Evolutionary conservation across 1,140 invertebrate genomes (phyloP).

Genomic region (Elymnias hypermnestra): DNA sequence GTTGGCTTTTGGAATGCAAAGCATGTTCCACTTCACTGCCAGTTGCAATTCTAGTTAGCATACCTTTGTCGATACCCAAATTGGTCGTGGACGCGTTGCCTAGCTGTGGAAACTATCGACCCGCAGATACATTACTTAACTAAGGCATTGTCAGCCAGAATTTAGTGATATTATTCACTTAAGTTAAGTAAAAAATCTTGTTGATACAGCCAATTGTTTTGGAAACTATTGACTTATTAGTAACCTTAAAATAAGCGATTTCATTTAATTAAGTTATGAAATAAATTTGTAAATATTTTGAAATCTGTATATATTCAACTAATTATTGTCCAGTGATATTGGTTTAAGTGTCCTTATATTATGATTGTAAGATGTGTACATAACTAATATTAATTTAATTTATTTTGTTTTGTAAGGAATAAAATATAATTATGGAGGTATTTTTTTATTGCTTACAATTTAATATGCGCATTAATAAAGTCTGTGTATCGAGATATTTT

Average conservation of each 20-base stretch:
- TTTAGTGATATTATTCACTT: too few relatives aligned
- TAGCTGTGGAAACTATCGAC: slow-evolving; percentile 68
- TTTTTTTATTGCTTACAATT: slow-evolving; percentile 16
- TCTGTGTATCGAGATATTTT: slow-evolving; percentile 78
- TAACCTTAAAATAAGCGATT: too few relatives aligned
- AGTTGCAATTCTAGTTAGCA: slow-evolving; percentile 57
- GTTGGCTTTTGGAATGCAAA: slow-evolving; percentile 71
- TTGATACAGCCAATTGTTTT: too few relatives aligned
- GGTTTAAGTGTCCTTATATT: background rate
- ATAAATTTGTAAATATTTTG: background rate
- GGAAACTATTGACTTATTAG: too few relatives aligned
- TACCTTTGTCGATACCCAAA: slow-evolving; percentile 56
- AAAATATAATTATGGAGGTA: too few relatives aligned
- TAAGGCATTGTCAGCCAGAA: too few relatives aligned
- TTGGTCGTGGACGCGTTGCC: slow-evolving; percentile 54
- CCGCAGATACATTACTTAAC: slow-evolving; percentile 64
- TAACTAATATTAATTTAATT: background rate
- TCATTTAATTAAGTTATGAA: too few relatives aligned
- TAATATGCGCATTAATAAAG: slow-evolving; percentile 52
- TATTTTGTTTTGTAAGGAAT: background rate
- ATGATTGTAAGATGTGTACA: background rate
- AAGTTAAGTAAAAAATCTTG: too few relatives aligned
- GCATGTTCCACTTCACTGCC: slow-evolving; percentile 61
- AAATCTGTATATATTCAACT: background rate
- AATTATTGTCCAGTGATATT: background rate